Evolutionary conservation across 2,797 vertebrate genomes (phyloP).

Genomic region (Huso huso): DNA sequence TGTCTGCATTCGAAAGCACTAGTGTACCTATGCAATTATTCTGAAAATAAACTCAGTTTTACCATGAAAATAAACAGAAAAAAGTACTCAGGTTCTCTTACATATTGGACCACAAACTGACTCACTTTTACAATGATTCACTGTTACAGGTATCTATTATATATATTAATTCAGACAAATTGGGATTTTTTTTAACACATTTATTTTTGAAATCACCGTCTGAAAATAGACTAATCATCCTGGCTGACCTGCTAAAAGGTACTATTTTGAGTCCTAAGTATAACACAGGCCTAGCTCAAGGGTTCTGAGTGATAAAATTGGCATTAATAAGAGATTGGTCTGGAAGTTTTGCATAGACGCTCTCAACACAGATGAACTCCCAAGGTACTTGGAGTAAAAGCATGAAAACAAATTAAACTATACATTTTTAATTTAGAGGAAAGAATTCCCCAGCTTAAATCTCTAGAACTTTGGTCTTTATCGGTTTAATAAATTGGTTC

Average conservation of each 20-base stretch:
- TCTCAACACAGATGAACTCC: not conserved
- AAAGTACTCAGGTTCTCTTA: too few relatives aligned
- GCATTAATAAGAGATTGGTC: constrained; percentile 1
- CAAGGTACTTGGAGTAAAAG: not conserved
- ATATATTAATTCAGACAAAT: too few relatives aligned
- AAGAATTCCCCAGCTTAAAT: not conserved
- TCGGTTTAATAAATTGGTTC: too few relatives aligned
- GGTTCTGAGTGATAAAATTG: constrained; percentile 14
- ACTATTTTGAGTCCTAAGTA: constrained; percentile 16
- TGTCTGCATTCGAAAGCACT: too few relatives aligned
- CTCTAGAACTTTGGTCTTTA: not conserved
- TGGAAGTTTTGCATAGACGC: not conserved
- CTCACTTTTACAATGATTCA: too few relatives aligned
- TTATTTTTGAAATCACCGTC: not conserved
- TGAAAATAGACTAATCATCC: constrained; percentile 11
- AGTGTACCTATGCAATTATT: too few relatives aligned
- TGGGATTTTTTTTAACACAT: too few relatives aligned
- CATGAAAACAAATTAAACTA: not conserved
- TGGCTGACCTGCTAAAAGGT: constrained; percentile 13
- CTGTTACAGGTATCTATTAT: too few relatives aligned
- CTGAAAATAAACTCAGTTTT: too few relatives aligned
- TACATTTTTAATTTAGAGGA: not conserved
- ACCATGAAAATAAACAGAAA: too few relatives aligned
- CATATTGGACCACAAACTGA: too few relatives aligned
- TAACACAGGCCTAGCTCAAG: constrained; percentile 7